Base-by-base conservation (phyloP, 2,888 invertebrate species). In the Eudemis profundana region DNA sequence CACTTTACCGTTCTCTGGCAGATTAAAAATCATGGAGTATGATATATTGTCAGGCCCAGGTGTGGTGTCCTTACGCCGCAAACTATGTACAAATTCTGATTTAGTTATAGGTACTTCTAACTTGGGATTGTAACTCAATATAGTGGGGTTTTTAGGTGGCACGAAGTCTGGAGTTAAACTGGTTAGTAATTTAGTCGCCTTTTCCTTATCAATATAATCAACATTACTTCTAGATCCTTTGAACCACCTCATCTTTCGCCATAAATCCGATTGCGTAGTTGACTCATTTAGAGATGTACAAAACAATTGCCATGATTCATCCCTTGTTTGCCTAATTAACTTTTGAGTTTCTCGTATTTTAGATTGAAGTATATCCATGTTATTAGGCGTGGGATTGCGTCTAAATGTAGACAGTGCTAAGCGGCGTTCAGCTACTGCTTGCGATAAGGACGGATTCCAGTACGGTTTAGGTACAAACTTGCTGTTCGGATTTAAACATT, bases 381-480 rank as follows among this genome's bases (percentile, higher is more conserved):
- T 75, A 1, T 33, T 3, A 0, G 74, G 74, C 4, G 69, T 68
- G 0, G 76, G 74, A 40, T 72, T 73, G 10, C 64, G 44, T 50
- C 76, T 66, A 53, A 77, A 75, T n/a, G 38, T 36, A 1, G 69
- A 14, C 4, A 76, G 29, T 0, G 72, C 70, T 15, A 70, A 38
- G 10, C 72, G 47, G 7, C 74, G 69, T 56, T 70, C 53, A 3
- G 72, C 74, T 2, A 76, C 68, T 12, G 51, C 33, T 63, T 68
- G 69, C 3, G 75, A 75, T 12, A 75, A 17, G 3, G 49, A 36
- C 17, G 61, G 4, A 38, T 61, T 69, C 75, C 76, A 78, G 49
- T 74, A 78, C 4, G 67, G 56, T 64, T 74, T 75, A 0, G 73
- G 72, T 0, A 3, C 54, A 65, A 75, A 75, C 4, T 66, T 70